Percentiles rank a stretch among this genome's conserved stretches.
These are phyloP conservation scores for Leptarthrus brevirostris DNA, from an alignment of 2,888 invertebrate genomes.

Conservation along the genomic window DNA sequence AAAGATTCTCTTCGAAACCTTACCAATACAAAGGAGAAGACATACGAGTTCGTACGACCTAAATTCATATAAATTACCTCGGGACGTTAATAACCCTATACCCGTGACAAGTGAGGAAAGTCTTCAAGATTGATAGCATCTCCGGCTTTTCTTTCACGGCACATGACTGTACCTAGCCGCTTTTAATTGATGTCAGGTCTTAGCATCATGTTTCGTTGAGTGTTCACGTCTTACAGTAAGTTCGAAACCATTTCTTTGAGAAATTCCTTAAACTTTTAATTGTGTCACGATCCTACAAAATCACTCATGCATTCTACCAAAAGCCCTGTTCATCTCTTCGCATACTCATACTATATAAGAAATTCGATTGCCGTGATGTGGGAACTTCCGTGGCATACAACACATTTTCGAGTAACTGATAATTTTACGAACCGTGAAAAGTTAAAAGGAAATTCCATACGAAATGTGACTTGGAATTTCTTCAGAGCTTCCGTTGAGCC, in stretches of 20 bases:
- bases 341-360: no score
- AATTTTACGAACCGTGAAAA: background rate
- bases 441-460: background rate
- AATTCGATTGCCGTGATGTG: background rate
- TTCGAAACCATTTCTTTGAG: background rate
- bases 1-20: no score
- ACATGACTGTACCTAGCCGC: background rate
- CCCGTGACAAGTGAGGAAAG: background rate
- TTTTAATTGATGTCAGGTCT: background rate
- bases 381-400: background rate
- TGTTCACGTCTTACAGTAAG: background rate
- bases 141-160: background rate
- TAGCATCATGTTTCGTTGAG: background rate
- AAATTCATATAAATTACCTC: background rate
- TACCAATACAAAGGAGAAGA: no score
- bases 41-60: background rate
- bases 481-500: background rate
- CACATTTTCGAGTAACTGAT: background rate
- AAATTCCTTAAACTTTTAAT: background rate
- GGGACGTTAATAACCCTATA: background rate
- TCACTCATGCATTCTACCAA: background rate
- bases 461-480: conserved; percentile 2
- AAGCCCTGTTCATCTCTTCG: background rate
- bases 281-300: conserved; percentile 2
- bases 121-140: background rate